Evolutionary conservation across 2,797 vertebrate species (phyloP).

Genomic region (Anguilla marmorata): DNA sequence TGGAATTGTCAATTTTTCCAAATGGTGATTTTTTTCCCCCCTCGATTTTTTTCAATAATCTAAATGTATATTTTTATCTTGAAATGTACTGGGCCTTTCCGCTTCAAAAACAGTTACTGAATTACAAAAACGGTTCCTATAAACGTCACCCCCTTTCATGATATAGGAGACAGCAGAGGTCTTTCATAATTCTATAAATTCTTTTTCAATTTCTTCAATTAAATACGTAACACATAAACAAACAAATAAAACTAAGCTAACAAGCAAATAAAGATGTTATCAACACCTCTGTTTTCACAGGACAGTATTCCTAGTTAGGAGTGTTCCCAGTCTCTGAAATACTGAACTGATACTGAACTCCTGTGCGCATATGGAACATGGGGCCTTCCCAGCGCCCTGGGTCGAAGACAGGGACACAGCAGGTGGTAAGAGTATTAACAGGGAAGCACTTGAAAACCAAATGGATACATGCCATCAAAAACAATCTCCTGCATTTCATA

Average conservation of each 20-base stretch:
- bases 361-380: neutral
- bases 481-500: slow-evolving; percentile 49
- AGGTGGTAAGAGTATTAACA: slow-evolving; percentile 61
- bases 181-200: neutral
- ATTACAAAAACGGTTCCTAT: neutral
- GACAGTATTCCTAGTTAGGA: neutral
- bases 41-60: neutral
- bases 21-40: neutral
- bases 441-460: slow-evolving; percentile 52
- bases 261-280: slow-evolving; percentile 8
- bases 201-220: neutral
- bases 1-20: neutral
- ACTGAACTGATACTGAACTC: slow-evolving; percentile 19
- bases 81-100: neutral
- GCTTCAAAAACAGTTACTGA: neutral
- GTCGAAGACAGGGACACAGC: slow-evolving; percentile 31
- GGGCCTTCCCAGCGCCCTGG: neutral
- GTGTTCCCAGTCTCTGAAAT: slow-evolving; percentile 14
- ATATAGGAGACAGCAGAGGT: slow-evolving; percentile 10
- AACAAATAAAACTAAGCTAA: neutral
- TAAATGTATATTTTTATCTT: neutral
- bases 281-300: slow-evolving; percentile 15
- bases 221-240: neutral
- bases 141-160: neutral
- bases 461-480: slow-evolving; percentile 56